These are phyloP conservation scores for Notolepis coatsorum DNA, from an alignment of 2,797 vertebrate species.

Conservation along the genomic window DNA sequence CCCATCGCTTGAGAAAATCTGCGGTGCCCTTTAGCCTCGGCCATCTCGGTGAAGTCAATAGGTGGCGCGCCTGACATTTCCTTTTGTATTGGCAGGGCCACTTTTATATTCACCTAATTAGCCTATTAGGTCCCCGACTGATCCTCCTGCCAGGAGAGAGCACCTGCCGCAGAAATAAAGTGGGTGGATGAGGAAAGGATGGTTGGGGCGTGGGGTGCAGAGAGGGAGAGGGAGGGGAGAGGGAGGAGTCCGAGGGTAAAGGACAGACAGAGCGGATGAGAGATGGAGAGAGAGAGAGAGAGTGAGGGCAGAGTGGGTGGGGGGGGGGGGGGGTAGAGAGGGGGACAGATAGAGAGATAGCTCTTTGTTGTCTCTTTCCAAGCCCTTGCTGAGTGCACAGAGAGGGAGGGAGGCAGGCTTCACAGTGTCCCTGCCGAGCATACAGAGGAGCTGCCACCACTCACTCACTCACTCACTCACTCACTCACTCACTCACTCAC, in stretches of 20 bases:
- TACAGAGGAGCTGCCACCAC: neutral
- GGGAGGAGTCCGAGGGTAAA: neutral
- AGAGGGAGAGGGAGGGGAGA: neutral
- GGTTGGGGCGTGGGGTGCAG: neutral
- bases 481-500: too few species aligned
- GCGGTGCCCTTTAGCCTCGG: slow-evolving; percentile 64
- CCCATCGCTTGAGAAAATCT: slow-evolving; percentile 60
- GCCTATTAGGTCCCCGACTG: slow-evolving; percentile 72
- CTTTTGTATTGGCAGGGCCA: slow-evolving; percentile 61
- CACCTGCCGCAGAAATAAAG: slow-evolving; percentile 51
- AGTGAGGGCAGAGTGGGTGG: slow-evolving; percentile 17
- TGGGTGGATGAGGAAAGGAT: neutral
- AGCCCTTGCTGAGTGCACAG: slow-evolving; percentile 5
- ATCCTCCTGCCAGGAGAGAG: slow-evolving; percentile 46
- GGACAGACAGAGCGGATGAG: slow-evolving; percentile 13
- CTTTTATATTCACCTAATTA: slow-evolving; percentile 81
- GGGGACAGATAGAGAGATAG: neutral
- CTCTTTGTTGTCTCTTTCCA: neutral
- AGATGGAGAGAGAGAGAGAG: slow-evolving; percentile 2
- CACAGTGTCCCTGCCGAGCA: neutral
- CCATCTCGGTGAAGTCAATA: slow-evolving; percentile 77
- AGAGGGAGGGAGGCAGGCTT: neutral
- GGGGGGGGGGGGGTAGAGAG: neutral
- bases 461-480: too few species aligned
- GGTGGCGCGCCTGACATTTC: slow-evolving; percentile 80